Evolutionary conservation across 2,888 invertebrate species (phyloP), one percentile per base, ranked within the genome.

Genomic region (Gortyna flavago): DNA sequence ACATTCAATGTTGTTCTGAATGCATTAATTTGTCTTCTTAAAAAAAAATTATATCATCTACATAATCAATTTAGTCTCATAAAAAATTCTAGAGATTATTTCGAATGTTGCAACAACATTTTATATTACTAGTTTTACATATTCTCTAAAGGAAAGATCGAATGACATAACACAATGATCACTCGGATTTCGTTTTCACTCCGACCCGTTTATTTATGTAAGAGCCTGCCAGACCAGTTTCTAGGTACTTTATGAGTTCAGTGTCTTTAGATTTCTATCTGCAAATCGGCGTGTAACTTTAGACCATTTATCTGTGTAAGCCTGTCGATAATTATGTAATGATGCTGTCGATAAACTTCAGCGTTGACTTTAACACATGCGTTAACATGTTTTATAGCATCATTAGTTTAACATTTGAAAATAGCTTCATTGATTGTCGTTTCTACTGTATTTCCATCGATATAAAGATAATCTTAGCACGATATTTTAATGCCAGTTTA

Each of bases 181-280:
- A 79, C 64, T 66, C 35, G 1, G 67, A 74, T 76, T 82, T 79
- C 80, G 72, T 87, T 86, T 87, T 87, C 86, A 78, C 85, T 83
- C 48, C 59, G 68, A 83, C 85, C 76, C n/a, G 84, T 85, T 82
- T 72, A 64, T 85, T 80, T 82, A 85, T 77, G 73, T 87, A 87
- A 87, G 75, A 86, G n/a, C 86, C 72, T 65, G 79, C 44, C 84
- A 79, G 29, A 87, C 88, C 77, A 81, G 87, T 86, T 87, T 72
- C 65, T 79, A 79, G 65, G 72, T 66, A 77, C 84, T 77, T 65
- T 44, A 72, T 75, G 80, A 87, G 86, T 82, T 87, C 76, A 86
- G 74, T 80, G 80, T 83, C 85, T 84, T 80, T 69, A 75, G 85
- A 86, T 82, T 78, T 86, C 72, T 84, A 85, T 86, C 75, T 77